Percentiles rank a stretch among this genome's conserved stretches.
Evolutionary conservation across 2,113 vertebrate genomes (phyloP).

Genomic region (Cyprinus carpio): DNA sequence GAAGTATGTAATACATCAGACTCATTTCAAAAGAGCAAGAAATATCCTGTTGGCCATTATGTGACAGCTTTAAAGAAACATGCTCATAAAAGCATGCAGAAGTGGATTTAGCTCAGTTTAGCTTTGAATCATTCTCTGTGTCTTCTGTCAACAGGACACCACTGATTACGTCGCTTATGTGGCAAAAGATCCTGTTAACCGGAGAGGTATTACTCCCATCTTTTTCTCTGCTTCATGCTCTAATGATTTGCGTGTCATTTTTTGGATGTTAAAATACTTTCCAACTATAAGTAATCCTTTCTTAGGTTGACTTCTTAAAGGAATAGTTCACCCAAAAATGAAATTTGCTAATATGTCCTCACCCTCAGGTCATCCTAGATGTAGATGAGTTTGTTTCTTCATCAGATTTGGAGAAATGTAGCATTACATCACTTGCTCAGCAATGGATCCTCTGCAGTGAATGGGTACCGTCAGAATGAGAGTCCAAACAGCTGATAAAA

Average conservation of each 20-base stretch:
- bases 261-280: not conserved
- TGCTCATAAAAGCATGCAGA: not conserved
- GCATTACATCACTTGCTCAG: no score
- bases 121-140: slow-evolving; percentile 7
- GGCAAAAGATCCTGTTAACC: slow-evolving; percentile 97
- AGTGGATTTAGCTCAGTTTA: not conserved
- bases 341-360: no score
- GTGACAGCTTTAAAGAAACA: not conserved
- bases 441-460: no score
- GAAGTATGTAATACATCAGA: not conserved
- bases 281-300: not conserved
- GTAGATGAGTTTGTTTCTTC: no score
- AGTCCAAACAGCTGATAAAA: no score
- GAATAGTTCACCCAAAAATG: not conserved
- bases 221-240: not conserved
- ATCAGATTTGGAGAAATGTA: no score
- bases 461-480: no score
- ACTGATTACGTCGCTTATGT: slow-evolving; percentile 96
- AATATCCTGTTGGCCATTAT: not conserved
- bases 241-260: not conserved
- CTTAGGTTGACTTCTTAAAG: not conserved
- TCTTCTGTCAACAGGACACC: slow-evolving; percentile 81
- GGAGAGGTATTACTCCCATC: slow-evolving; percentile 82
- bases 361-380: no score
- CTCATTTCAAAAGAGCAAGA: not conserved